These are phyloP conservation scores for Gastrophysa polygoni DNA, from an alignment of 2,888 invertebrate species.

Conservation along the genomic window DNA sequence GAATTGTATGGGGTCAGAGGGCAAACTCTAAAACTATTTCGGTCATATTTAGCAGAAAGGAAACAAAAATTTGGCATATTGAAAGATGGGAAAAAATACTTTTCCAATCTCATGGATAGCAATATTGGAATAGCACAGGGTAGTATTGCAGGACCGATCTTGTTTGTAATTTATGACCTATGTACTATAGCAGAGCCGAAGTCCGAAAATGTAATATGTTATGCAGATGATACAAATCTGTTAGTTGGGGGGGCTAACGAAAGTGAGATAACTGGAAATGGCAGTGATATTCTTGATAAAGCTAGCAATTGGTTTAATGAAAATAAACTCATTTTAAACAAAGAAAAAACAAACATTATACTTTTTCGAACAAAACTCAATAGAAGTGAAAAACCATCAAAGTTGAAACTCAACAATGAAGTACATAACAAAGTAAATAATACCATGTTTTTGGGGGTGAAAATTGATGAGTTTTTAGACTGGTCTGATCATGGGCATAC, in stretches of 20 bases:
- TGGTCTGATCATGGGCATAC: neutral
- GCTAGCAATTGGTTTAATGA: neutral
- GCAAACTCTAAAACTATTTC: neutral
- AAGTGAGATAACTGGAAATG: too few relatives aligned
- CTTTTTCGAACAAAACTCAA: neutral
- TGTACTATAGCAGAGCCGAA: too few relatives aligned
- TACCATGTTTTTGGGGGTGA: neutral
- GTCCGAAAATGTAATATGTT: too few relatives aligned
- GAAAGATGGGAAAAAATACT: neutral
- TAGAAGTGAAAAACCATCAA: neutral
- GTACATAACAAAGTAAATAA: neutral
- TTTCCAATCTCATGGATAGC: neutral
- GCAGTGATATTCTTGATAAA: too few relatives aligned
- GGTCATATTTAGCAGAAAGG: neutral
- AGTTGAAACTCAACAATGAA: neutral
- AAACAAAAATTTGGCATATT: neutral
- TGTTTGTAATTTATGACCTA: neutral
- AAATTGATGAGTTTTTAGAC: conserved; percentile 1
- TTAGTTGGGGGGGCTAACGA: neutral
- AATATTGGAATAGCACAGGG: neutral
- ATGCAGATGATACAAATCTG: too few relatives aligned
- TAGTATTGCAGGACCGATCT: neutral
- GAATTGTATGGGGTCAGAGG: neutral
- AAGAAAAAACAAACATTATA: neutral
- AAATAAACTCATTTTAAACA: neutral